Base-by-base conservation (phyloP, 2,888 invertebrate species). In the Aporophyla lueneburgensis region DNA sequence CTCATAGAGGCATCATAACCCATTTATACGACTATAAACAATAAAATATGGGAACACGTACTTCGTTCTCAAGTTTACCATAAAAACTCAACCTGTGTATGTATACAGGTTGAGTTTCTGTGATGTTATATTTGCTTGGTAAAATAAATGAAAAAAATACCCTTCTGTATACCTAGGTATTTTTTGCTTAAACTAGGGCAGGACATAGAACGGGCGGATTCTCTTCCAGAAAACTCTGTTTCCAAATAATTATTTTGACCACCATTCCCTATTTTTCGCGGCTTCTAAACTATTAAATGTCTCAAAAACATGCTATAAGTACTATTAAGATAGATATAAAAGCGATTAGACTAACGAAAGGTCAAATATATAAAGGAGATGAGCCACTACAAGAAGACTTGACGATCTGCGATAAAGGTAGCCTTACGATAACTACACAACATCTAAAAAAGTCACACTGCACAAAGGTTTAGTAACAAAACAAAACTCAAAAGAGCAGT, bases 391-490 rank as follows among this genome's bases (percentile, higher is more conserved):
- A 43, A n/a, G 19, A 63, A 5, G 7, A 49, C 14, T 46, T 16
- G 27, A 19, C 2, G 7, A 21, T 5, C 5, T 2, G 3, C 40
- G 14, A 2, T 53, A 27, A 43, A 53, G 19, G 12, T 24, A 62
- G 33, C 46, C 46, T 43, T 40, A 63, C 2, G 2, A 33, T n/a
- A 62, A 54, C 40, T 9, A 14, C 14, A 66, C 49, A 58, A 5
- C 19, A n/a, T 51, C 59, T 51, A 61, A 78, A 66, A 43, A 67
- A 80, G 49, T 74, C 74, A n/a, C 40, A 66, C 43, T 54, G 33
- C 58, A 83, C 70, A 65, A 77, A 66, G 61, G 72, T 85, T 76
- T 75, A 85, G 68, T 56, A 83, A 82, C 70, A 79, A 76, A 75
- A 71, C 59, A 76, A 66, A 66, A 78, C 71, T 24, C 83, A 82